Base-by-base conservation (phyloP, 1,140 invertebrate genomes). In the Lasioglossum baleicum region DNA sequence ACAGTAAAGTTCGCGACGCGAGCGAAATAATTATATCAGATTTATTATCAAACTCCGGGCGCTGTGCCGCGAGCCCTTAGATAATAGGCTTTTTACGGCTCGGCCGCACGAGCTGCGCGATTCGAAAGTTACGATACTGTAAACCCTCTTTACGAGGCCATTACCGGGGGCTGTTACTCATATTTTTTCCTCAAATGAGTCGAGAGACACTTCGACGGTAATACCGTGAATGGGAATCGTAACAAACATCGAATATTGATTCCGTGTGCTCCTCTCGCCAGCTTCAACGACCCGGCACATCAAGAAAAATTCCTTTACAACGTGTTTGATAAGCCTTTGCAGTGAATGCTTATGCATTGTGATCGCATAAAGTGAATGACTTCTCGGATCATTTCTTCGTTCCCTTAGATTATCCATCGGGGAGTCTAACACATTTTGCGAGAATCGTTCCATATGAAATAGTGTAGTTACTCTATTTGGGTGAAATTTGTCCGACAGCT, bases 41-140 rank as follows among this genome's bases (percentile, higher is more conserved):
- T 86, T 87, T 86, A 83, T 83, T 71, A 79, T 83, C 70, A 81
- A 86, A 79, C 69, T 80, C 70, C 42, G 74, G 10, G 44, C 69
- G 67, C 67, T 77, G 70, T 67, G 75, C 82, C 72, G 75, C 81
- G 73, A 75, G 75, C 83, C 85, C 84, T 86, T 87, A 87, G 84
- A 87, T 87, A 86, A 87, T 87, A 87, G 82, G 82, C 78, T 86
- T 83, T 87, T 87, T 88, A 86, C 65, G 84, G 79, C 84, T 81
- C 65, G 65, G 76, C 64, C 72, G 84, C 83, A 75, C 84, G 76
- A 84, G 81, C 84, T 75, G 64, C 75, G 72, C 79, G 79, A 78
- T 83, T 82, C 64, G 81, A 87, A 88, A 89, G 82, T 89, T 88
- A 89, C 84, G 88, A 88, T 89, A 88, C 82, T 81, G 86, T 76